Evolutionary conservation across 2,888 invertebrate species (phyloP), one percentile per base, ranked within the genome.

Genomic region (Drosophila peninsularis): DNA sequence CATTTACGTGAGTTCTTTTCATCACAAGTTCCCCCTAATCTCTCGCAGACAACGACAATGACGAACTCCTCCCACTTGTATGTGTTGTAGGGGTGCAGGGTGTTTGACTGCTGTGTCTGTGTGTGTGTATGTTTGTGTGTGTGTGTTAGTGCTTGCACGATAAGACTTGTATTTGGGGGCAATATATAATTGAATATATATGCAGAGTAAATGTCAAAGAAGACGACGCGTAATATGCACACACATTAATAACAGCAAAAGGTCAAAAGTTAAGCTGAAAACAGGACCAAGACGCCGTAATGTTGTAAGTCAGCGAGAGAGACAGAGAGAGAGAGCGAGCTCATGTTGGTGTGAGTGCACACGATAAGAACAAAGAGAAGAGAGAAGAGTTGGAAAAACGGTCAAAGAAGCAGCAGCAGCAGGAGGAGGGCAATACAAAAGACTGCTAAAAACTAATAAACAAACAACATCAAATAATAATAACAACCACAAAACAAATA

Each of bases 11-110:
- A 74, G 74, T 74, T 78, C 66, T 69, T 74, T 74, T 65, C 54
- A 49, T 50, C 74, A 50, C 67, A 56, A 53, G 71, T 55, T 64
- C 49, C 17, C 34, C 34, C 32, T 24, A 39, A 54, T 62, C 60
- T 61, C 56, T 69, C 45, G 39, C 65, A 78, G 78, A 63, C 76
- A 80, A 47, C 47, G 34, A 67, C 71, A 75, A 69, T 72, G 74
- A 49, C 71, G 71, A 87, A 82, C 83, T 83, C 63, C 79, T 75
- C 80, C 88, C 85, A 87, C 85, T 84, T 82, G 74, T 82, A 67
- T 39, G 79, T 83, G 79, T 75, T 71, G 65, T 49, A 74, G 75
- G 82, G 81, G 81, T 87, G 68, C 81, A 81, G 81, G 84, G 87
- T 66, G 68, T 71, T 71, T 74, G 42, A 52, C 36, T 61, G 67